phyloP scores from a whole-genome alignment of 2,797 vertebrate species.

The Trachops cirrhosus region DNA sequence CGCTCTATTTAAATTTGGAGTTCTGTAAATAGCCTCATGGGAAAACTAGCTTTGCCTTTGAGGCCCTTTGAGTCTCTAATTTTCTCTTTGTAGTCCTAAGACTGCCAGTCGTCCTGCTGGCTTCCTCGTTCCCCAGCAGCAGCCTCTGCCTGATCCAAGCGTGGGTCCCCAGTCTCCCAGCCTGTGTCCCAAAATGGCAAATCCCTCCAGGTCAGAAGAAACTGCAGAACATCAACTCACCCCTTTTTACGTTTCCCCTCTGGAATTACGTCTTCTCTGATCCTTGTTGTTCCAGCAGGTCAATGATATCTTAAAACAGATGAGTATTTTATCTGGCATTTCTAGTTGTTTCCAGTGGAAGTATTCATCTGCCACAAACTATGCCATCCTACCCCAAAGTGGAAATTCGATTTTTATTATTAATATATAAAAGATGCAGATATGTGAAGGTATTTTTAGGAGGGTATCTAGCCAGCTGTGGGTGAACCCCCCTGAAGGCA shows the following conservation, averaged over 20 bases:
- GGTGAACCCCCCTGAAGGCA: neutral
- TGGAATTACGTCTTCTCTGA: neutral
- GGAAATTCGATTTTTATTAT: neutral
- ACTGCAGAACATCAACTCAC: neutral
- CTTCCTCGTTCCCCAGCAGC: neutral
- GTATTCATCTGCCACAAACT: neutral
- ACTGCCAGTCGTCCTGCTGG: neutral
- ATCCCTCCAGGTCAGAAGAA: neutral
- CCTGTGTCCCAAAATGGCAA: neutral
- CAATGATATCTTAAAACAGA: neutral
- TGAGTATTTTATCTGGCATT: neutral
- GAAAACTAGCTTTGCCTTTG: neutral
- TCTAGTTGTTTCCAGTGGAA: slow-evolving; percentile 22
- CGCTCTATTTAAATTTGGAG: neutral
- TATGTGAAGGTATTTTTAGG: neutral
- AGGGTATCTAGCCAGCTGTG: neutral
- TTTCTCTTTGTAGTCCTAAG: neutral
- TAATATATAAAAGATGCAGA: neutral
- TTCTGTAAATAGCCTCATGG: neutral
- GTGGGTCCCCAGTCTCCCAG: neutral
- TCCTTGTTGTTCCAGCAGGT: neutral
- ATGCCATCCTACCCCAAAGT: neutral
- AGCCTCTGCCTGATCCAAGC: neutral
- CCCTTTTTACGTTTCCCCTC: too few species aligned
- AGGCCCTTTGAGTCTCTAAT: neutral